Conservation (phyloP, 2,113 vertebrate species). For the Ciconia stormi region DNA sequence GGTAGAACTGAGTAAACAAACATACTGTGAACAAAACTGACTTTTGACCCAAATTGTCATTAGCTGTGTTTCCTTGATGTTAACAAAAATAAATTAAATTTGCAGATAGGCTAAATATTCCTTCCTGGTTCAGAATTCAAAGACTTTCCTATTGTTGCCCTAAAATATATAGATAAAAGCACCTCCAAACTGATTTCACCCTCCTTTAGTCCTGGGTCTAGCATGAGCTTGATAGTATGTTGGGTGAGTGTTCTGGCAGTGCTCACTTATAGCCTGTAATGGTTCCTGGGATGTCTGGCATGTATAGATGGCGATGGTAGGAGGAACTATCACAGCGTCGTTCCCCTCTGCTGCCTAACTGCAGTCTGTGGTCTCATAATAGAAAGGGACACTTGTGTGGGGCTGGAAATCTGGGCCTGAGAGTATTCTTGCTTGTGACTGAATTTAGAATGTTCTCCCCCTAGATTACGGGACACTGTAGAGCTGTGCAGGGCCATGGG, state of each 20-base stretch:
- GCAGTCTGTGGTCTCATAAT: background rate
- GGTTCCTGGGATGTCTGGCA: background rate
- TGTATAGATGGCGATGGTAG: fast-evolving
- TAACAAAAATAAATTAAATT: background rate
- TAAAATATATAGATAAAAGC: background rate
- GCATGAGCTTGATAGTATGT: background rate
- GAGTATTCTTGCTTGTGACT: background rate
- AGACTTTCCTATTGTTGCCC: background rate
- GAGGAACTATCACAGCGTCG: fast-evolving
- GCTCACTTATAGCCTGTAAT: background rate
- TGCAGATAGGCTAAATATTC: background rate
- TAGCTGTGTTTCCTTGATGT: background rate
- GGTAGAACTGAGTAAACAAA: background rate
- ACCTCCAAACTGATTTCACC: background rate
- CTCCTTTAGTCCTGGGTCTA: background rate
- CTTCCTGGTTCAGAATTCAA: background rate
- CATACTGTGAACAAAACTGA: background rate
- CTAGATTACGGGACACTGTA: background rate
- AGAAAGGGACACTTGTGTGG: background rate
- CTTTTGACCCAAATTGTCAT: background rate
- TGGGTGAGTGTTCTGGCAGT: background rate
- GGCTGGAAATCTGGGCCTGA: background rate
- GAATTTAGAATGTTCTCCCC: background rate
- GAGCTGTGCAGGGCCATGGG: background rate
- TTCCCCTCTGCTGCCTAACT: background rate